Evolutionary conservation across 2,888 invertebrate genomes (phyloP), one percentile per base, ranked within the genome.

Genomic region (Ichneumoninae sp.): DNA sequence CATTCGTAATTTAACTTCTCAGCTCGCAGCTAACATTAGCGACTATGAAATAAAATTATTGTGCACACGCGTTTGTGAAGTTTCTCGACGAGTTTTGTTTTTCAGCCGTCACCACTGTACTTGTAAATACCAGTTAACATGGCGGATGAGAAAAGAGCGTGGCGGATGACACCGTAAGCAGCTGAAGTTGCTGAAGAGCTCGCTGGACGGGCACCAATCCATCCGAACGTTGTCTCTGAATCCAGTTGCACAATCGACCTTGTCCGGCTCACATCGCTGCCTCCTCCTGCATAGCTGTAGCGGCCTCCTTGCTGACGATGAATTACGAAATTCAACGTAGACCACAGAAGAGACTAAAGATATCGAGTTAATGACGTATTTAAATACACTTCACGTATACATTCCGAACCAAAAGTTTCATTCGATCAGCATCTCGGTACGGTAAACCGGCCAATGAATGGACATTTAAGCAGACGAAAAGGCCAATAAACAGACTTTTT

Each of bases 171-270:
- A 60, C 60, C 44, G 36, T 36, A 19, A 30, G 54, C 36, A 57
- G 33, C 4, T 4, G 0, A 16, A 47, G 44, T 62, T 16, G 74
- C 57, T 66, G 57, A 68, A 50, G 71, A 30, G 33, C 47, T 33
- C 19, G 70, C 68, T n/a, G 47, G 70, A 75, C 70, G 81, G 74
- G 69, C 40, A 47, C 60, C 68, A 72, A 71, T 82, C 19, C 52
- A 75, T 44, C 75, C 57, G 65, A 76, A 82, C 71, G 70, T 79
- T 84, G 82, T 84, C 84, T 78, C 70, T 82, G 60, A 66, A 72
- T 82, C 57, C 70, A 74, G 71, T 84, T 36, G 62, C 75, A 81
- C 44, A 79, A 82, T 79, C 79, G 75, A 84, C 79, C 84, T 79
- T 79, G 81, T 66, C 57, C 50, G 36, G 13, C 16, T 62, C 62